Percentiles rank a stretch among this genome's conserved stretches.
Evolutionary conservation across 2,113 vertebrate genomes (phyloP).

Genomic region (Embiotoca jacksoni): DNA sequence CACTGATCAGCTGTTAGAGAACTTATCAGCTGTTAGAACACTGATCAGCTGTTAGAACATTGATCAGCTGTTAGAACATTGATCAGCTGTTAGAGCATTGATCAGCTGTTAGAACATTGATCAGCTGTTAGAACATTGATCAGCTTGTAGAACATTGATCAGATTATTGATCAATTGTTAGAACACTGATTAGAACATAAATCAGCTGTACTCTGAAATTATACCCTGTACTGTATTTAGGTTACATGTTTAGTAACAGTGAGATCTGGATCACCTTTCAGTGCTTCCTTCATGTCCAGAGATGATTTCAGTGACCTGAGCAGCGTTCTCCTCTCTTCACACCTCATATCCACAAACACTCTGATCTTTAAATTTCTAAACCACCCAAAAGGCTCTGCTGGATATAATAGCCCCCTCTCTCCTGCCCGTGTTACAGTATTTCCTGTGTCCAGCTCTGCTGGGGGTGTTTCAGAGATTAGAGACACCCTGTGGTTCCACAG

Average conservation of each 20-base stretch:
- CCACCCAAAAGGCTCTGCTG: conserved; percentile 39
- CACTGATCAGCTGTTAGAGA: no score
- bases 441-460: conserved; percentile 37
- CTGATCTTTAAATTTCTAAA: conserved; percentile 33
- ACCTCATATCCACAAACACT: conserved; percentile 9
- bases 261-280: not conserved
- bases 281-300: not conserved
- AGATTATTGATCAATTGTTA: no score
- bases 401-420: conserved; percentile 40
- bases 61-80: no score
- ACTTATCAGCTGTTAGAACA: no score
- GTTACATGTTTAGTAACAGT: not conserved
- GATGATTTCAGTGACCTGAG: not conserved
- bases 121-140: no score
- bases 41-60: no score
- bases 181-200: no score
- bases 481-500: conserved; percentile 69
- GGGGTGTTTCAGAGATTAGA: conserved; percentile 69
- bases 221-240: no score
- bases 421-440: conserved; percentile 47
- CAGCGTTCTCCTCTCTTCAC: not conserved
- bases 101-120: no score
- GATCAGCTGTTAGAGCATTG: no score
- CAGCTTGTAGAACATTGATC: no score
- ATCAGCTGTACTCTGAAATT: no score